Evolutionary conservation across 1,140 invertebrate genomes (phyloP).

Genomic region (Grapholita molesta): DNA sequence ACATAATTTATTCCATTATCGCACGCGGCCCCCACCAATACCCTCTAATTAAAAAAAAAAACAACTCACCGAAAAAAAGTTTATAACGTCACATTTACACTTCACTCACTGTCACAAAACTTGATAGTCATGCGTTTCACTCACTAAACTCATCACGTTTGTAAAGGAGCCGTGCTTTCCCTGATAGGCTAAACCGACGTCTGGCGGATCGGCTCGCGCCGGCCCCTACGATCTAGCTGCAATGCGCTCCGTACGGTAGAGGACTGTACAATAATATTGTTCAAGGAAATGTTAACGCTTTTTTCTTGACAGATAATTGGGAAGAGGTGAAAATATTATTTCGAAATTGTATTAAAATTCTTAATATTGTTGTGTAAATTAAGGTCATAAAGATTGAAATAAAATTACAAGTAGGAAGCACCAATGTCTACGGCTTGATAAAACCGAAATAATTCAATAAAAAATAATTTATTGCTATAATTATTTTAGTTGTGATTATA

Average conservation of each 20-base stretch:
- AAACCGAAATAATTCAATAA: too few species aligned
- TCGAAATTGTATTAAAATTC: too few species aligned
- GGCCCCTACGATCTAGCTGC: conserved; percentile 45
- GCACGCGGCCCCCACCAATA: background rate
- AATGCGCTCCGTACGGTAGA: conserved; percentile 50
- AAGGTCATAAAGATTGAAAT: too few species aligned
- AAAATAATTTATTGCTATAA: too few species aligned
- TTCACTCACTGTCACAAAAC: conserved; percentile 25
- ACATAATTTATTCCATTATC: conserved; percentile 29
- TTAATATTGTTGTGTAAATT: too few species aligned
- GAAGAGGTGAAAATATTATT: too few species aligned
- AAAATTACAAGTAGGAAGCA: too few species aligned
- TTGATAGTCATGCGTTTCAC: conserved; percentile 29
- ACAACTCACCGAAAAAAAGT: background rate
- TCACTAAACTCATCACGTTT: conserved; percentile 19
- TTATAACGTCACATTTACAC: background rate
- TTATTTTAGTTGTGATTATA: too few species aligned
- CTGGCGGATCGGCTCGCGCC: conserved; percentile 42
- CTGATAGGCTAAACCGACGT: conserved; percentile 45
- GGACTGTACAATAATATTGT: background rate
- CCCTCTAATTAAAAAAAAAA: background rate
- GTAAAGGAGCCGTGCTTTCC: conserved; percentile 44
- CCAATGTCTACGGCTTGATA: too few species aligned
- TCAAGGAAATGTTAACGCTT: too few species aligned
- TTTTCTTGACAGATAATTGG: too few species aligned